Evolutionary conservation across 2,888 invertebrate genomes (phyloP).

Genomic region (Drosophila mimetica): DNA sequence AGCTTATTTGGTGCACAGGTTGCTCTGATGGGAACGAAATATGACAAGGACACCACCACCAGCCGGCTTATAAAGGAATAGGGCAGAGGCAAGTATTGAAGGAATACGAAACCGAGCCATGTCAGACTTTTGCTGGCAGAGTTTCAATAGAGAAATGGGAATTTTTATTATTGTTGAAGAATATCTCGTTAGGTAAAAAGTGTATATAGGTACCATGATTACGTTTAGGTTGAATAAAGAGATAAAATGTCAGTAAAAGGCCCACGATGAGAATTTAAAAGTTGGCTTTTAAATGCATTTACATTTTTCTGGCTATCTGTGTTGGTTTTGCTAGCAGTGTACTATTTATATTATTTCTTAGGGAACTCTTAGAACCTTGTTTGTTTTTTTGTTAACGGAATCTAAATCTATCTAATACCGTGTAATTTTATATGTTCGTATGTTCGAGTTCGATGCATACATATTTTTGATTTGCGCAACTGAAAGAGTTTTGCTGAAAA

Average conservation of each 20-base stretch:
- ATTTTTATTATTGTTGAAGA: background rate
- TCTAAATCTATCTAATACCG: too few species aligned
- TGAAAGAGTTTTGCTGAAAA: conserved; percentile 1
- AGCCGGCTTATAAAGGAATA: background rate
- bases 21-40: conserved; percentile 43
- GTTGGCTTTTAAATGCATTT: background rate
- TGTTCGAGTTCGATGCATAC: too few species aligned
- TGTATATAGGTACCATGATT: background rate
- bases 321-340: too few species aligned
- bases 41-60: conserved; percentile 22
- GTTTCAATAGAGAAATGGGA: background rate
- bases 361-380: too few species aligned
- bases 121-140: background rate
- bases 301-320: background rate
- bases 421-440: too few species aligned
- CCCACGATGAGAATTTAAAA: too few species aligned
- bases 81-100: background rate
- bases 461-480: background rate
- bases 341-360: too few species aligned
- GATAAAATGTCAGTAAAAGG: background rate
- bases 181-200: background rate
- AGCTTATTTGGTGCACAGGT: conserved; percentile 63
- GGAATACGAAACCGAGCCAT: background rate
- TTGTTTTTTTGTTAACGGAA: too few species aligned
- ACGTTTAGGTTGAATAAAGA: background rate